phyloP scores from a whole-genome alignment of 2,888 invertebrate species.

The Panopea generosa region DNA sequence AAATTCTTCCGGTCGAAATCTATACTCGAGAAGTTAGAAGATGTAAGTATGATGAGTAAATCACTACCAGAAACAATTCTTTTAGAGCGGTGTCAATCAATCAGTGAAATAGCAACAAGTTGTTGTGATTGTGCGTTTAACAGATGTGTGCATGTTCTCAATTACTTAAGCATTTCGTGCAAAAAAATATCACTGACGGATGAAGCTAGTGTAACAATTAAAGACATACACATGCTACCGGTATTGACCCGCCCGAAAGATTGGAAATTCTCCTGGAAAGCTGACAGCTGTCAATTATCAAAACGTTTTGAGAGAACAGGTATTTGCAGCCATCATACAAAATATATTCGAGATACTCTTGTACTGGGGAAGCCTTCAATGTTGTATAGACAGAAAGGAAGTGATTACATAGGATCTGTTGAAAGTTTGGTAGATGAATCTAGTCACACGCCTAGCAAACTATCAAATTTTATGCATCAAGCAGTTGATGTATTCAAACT shows the following conservation, averaged over 20 bases:
- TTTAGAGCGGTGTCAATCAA: slow-evolving; percentile 61
- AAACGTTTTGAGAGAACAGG: neutral
- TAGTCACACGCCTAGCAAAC: neutral
- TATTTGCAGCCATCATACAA: too few relatives aligned
- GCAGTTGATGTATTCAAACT: too few relatives aligned
- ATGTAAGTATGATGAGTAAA: slow-evolving; percentile 66
- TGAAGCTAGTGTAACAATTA: slow-evolving; percentile 4
- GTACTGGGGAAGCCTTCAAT: slow-evolving; percentile 31
- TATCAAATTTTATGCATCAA: too few relatives aligned
- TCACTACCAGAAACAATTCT: slow-evolving; percentile 50
- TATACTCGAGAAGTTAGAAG: slow-evolving; percentile 36
- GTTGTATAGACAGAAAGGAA: slow-evolving; percentile 18
- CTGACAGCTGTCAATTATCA: slow-evolving; percentile 8
- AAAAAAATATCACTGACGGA: neutral
- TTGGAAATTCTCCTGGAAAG: slow-evolving; percentile 69
- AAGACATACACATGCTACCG: slow-evolving; percentile 56
- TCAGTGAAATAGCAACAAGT: slow-evolving; percentile 29
- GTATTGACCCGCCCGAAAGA: slow-evolving; percentile 59
- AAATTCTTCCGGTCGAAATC: slow-evolving; percentile 13
- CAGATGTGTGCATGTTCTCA: slow-evolving; percentile 15
- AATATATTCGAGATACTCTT: neutral
- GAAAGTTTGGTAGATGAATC: slow-evolving; percentile 10
- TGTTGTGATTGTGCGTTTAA: slow-evolving; percentile 17
- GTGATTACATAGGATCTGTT: slow-evolving; percentile 31
- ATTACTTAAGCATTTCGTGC: slow-evolving; percentile 16